A percentile compares a stretch with the other conserved stretches of the same genome.
These are phyloP conservation scores for Callionymus lyra DNA, from an alignment of 2,113 vertebrate genomes.

Conservation along the genomic window DNA sequence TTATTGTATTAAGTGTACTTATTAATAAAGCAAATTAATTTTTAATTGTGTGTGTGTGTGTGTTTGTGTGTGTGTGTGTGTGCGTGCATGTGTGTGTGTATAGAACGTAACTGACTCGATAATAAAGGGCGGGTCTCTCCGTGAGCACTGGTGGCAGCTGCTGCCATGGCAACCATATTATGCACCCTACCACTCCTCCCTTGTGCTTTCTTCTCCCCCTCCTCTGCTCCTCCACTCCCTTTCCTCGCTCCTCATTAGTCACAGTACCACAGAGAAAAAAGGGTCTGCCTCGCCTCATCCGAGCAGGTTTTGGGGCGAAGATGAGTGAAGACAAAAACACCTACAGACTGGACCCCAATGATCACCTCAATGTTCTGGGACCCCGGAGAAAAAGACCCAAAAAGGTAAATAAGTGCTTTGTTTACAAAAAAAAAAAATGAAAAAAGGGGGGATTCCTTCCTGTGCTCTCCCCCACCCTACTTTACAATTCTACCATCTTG, in stretches of 20 bases:
- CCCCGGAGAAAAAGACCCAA: slow-evolving; percentile 81
- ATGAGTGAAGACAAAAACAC: slow-evolving; percentile 72
- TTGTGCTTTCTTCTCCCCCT: slow-evolving; percentile 13
- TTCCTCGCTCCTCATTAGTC: slow-evolving; percentile 5
- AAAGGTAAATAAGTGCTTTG: too few species aligned
- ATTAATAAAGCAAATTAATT: too few species aligned
- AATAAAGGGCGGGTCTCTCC: slow-evolving; percentile 56
- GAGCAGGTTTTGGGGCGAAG: slow-evolving; percentile 12
- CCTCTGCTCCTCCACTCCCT: slow-evolving; percentile 4
- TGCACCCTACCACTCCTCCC: slow-evolving; percentile 47
- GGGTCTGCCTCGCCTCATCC: slow-evolving; percentile 23
- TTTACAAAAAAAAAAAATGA: too few species aligned
- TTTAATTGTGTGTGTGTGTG: too few species aligned
- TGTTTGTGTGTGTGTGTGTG: too few species aligned
- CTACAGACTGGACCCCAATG: slow-evolving; percentile 78
- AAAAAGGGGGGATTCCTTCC: too few species aligned
- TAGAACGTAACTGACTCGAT: too few species aligned
- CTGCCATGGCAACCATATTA: slow-evolving; percentile 79
- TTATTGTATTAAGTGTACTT: too few species aligned
- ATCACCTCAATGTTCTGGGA: slow-evolving; percentile 78
- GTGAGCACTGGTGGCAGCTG: slow-evolving; percentile 86
- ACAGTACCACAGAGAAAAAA: slow-evolving; percentile 34
- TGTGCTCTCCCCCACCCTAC: too few species aligned
- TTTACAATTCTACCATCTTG: too few species aligned
- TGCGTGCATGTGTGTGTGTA: too few species aligned